Evolutionary conservation across 2,113 vertebrate genomes (phyloP).

Genomic region (Zosterops pallidus): DNA sequence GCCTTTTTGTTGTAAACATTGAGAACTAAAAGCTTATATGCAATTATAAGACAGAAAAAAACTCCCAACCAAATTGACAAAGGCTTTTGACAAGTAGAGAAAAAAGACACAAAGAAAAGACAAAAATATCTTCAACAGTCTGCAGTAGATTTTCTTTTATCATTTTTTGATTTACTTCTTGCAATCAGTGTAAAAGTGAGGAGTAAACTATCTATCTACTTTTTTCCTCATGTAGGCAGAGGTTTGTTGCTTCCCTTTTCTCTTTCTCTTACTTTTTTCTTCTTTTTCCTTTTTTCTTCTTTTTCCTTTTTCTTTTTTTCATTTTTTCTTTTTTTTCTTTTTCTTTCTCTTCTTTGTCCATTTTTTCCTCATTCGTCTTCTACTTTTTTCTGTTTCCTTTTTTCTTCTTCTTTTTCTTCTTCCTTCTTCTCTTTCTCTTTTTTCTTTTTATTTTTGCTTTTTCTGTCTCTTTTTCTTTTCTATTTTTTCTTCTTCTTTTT

Average conservation of each 20-base stretch:
- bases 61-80: rapidly evolving
- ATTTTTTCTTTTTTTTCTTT: too few species aligned
- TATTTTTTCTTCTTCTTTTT: rapidly evolving
- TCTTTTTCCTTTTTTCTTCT: too few species aligned
- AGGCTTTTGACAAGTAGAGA: neutral
- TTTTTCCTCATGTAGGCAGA: neutral
- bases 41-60: neutral
- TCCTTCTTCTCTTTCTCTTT: too few species aligned
- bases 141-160: neutral
- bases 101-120: neutral
- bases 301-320: too few species aligned
- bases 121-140: neutral
- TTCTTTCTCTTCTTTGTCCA: neutral
- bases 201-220: neutral
- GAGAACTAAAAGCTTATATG: neutral
- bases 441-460: neutral
- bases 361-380: too few species aligned
- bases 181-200: neutral
- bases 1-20: neutral
- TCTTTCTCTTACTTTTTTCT: too few species aligned
- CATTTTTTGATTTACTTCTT: neutral
- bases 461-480: too few species aligned
- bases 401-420: neutral
- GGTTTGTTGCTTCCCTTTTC: rapidly evolving
- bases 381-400: rapidly evolving